Percentiles rank a stretch among this genome's conserved stretches.
These are phyloP conservation scores for Apodemia zela DNA, from an alignment of 2,888 invertebrate species.

Conservation along the genomic window DNA sequence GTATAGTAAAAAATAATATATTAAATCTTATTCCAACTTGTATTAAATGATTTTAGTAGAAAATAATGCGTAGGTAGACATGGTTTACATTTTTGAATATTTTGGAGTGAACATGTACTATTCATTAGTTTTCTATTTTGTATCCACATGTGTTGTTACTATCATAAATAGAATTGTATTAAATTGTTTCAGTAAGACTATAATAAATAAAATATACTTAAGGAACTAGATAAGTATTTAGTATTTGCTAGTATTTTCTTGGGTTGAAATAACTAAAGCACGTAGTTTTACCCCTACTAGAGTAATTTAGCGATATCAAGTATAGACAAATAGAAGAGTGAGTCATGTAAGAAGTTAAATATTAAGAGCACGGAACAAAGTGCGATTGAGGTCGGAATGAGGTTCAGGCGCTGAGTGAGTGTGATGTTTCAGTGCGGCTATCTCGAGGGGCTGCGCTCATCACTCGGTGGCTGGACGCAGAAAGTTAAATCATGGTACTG, in stretches of 20 bases:
- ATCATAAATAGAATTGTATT: neutral
- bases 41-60: neutral
- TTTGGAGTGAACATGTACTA: constrained; percentile 21
- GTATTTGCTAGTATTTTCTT: constrained; percentile 29
- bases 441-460: constrained; percentile 95
- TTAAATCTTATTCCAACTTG: neutral
- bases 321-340: constrained; percentile 11
- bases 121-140: neutral
- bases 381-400: constrained; percentile 19
- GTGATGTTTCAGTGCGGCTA: constrained; percentile 91
- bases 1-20: too few relatives aligned
- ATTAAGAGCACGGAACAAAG: constrained; percentile 7
- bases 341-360: neutral
- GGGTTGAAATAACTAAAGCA: constrained; percentile 22
- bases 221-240: constrained; percentile 23
- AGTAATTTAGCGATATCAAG: constrained; percentile 4
- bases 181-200: constrained; percentile 18
- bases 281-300: constrained; percentile 18
- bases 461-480: constrained; percentile 97
- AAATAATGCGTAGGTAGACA: constrained; percentile 24
- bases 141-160: neutral
- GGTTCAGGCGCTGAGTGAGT: constrained; percentile 67
- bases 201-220: constrained; percentile 19
- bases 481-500: constrained; percentile 98
- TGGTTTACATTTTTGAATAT: constrained; percentile 21